Conservation (phyloP, 2,888 invertebrate species). For the Teinopalpus imperialis region DNA sequence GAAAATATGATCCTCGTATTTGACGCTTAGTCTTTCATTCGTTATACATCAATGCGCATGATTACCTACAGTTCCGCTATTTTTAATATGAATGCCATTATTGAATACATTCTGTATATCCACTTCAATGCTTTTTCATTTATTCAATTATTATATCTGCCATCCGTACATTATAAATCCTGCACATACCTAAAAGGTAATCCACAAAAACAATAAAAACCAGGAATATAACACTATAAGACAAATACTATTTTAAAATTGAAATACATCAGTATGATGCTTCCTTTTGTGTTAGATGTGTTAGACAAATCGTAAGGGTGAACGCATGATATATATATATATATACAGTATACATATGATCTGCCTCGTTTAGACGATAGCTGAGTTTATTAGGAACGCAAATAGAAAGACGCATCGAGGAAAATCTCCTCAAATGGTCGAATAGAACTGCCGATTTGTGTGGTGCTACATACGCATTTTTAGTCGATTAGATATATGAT, state of each 20-base stretch:
- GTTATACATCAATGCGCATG: constrained; percentile 34
- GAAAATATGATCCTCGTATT: constrained; percentile 28
- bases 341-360: constrained; percentile 49
- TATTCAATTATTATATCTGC: constrained; percentile 4
- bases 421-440: constrained; percentile 30
- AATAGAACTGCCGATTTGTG: constrained; percentile 49
- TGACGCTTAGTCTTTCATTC: constrained; percentile 32
- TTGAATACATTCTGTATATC: constrained; percentile 2
- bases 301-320: constrained; percentile 48
- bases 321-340: constrained; percentile 63
- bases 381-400: constrained; percentile 39
- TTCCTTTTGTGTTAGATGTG: constrained; percentile 52
- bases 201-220: constrained; percentile 12
- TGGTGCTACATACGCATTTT: constrained; percentile 50
- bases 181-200: constrained; percentile 15
- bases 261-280: constrained; percentile 44
- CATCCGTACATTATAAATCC: constrained; percentile 14
- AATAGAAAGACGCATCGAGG: constrained; percentile 37
- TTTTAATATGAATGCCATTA: constrained; percentile 9
- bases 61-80: constrained; percentile 25
- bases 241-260: constrained; percentile 20
- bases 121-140: constrained; percentile 9
- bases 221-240: constrained; percentile 10
- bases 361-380: constrained; percentile 60
- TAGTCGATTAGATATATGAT: constrained; percentile 14